A percentile compares a stretch with the other conserved stretches of the same genome.
phyloP scores from a whole-genome alignment of 2,113 vertebrate species.

The Synchiropus splendidus region DNA sequence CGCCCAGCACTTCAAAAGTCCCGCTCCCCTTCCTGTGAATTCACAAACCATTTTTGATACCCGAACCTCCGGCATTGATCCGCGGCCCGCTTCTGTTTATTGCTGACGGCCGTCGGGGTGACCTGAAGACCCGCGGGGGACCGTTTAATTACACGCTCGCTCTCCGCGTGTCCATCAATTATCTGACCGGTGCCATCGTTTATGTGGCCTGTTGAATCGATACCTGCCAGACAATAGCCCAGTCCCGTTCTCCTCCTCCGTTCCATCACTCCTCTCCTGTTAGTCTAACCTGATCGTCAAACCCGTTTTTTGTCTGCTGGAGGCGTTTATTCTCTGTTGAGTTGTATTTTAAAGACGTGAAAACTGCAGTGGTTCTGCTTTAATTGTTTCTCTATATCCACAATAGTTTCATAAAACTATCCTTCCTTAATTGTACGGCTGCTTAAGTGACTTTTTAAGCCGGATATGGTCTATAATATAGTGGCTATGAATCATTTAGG shows the following conservation, averaged over 20 bases:
- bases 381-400: no score
- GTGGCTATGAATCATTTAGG: no score
- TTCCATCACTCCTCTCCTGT: no score
- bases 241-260: neutral
- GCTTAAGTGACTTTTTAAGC: no score
- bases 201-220: conserved; percentile 48
- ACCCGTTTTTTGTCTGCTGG: no score
- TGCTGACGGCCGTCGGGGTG: conserved; percentile 43
- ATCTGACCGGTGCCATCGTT: conserved; percentile 46
- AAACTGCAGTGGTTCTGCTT: no score
- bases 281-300: no score
- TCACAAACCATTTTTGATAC: conserved; percentile 28
- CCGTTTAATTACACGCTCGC: conserved; percentile 51
- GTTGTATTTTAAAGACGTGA: no score
- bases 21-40: neutral
- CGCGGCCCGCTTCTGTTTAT: conserved; percentile 32
- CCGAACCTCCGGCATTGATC: conserved; percentile 42
- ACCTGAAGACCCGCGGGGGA: conserved; percentile 50
- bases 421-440: no score
- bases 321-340: no score
- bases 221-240: conserved; percentile 23
- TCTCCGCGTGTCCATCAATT: conserved; percentile 47
- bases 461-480: no score
- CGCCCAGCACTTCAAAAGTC: neutral
- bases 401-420: no score